Base-by-base conservation (phyloP, 2,888 invertebrate species). In the Mythimna lalbum region DNA sequence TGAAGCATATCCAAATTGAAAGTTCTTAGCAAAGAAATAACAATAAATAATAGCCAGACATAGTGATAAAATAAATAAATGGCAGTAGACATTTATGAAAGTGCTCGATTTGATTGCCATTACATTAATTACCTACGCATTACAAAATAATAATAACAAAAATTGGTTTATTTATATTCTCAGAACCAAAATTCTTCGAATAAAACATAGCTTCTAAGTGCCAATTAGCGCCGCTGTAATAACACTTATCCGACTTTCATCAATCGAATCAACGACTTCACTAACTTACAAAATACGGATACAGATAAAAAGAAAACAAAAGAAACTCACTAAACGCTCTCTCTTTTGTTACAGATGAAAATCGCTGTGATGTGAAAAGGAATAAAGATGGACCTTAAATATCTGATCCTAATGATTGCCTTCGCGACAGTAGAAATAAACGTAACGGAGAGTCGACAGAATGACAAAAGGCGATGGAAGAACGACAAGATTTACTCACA, bases 361-460 rank as follows among this genome's bases (percentile, higher is more conserved):
- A 87, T 88, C 83, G 82, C 82, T 81, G 87, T 86, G 85, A 93
- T 92, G 92, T 92, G 88, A 92, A 85, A 90, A 87, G 76, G 80
- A 88, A 89, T 87, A 89, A 92, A 90, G 84, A 96, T 96, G 95
- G 94, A 92, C 89, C 93, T 94, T 85, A 95, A 94, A 89, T 95
- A 94, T 88, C 88, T 95, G 79, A 93, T 96, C 86, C 90, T 96
- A 87, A 94, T 95, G 93, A 94, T 95, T 86, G 94, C 95, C 66
- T 94, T 95, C 83, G 92, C 95, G 72, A 95, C 93, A 33, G 92
- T 95, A 64, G 94, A 95, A 91, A 95, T 96, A 88, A 95, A 95
- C 85, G 91, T 95, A 72, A 95, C 95, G 4, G 95, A 95, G 83
- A 95, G 95, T 78, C 91, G 95, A 84, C 95, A 95, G 79, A 95